phyloP scores from a whole-genome alignment of 2,113 vertebrate genomes.

The Martes martes region DNA sequence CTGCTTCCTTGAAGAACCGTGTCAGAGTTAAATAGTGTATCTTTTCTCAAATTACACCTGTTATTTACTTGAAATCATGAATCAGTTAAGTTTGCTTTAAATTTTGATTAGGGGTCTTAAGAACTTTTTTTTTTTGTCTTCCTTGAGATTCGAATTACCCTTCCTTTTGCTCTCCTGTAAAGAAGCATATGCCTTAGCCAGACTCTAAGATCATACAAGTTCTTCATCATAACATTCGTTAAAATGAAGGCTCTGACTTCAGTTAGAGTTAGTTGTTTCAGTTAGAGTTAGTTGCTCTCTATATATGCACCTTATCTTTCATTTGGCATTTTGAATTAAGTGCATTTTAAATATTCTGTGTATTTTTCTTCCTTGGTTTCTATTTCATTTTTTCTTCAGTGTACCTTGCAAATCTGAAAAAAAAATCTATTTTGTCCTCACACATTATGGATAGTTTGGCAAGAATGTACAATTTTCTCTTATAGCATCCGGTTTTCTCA shows the following conservation, averaged over 20 bases:
- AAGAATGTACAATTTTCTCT: not conserved
- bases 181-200: not conserved
- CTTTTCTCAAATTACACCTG: not conserved
- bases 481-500: not conserved
- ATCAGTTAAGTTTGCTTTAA: not conserved
- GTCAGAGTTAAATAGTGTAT: not conserved
- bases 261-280: not conserved
- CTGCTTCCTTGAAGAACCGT: not conserved
- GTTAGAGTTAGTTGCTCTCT: not conserved
- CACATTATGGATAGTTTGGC: not conserved
- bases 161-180: not conserved
- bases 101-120: not conserved
- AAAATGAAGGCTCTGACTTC: not conserved
- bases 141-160: not conserved
- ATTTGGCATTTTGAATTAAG: not conserved
- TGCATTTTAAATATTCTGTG: not conserved
- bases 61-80: not conserved
- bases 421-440: not conserved
- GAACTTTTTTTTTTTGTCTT: not conserved
- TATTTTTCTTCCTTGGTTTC: not conserved
- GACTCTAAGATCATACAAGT: not conserved
- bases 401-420: not conserved
- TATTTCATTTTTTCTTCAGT: not conserved
- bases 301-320: not conserved
- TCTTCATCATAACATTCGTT: not conserved